Evolutionary conservation across 2,888 invertebrate genomes (phyloP), one percentile per base, ranked within the genome.

Genomic region (Hirtodrosophila duncani): DNA sequence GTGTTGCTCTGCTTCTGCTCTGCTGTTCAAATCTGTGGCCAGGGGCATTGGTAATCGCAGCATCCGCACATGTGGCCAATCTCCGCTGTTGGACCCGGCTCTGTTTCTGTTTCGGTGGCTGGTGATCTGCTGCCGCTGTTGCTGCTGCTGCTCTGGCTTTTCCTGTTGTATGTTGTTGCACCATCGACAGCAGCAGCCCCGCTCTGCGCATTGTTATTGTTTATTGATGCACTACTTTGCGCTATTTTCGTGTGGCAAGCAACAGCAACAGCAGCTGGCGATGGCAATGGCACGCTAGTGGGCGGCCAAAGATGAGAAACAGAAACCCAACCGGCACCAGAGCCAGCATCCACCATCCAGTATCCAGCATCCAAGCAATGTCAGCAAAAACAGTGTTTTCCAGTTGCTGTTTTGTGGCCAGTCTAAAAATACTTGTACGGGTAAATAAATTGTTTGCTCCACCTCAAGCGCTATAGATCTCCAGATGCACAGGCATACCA

Each of bases 151-250:
- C 41, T 44, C 50, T 33, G 37, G 38, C 45, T 65, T 63, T 75
- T 72, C 63, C 67, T 67, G 67, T 63, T 67, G n/a, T n/a, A n/a
- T n/a, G n/a, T 57, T 52, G 50, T 18, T 20, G 3, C 45, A 18
- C 23, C 30, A 43, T 18, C 34, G 13, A 2, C 36, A 21, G 14
- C 45, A 41, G 10, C 43, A 30, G 10, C 26, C 45, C 29, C 11
- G 37, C 20, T 29, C 39, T 43, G 67, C 64, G 62, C 69, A 69
- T 75, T 75, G 75, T 79, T 75, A 75, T 75, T 75, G 79, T 75
- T 75, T 75, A 75, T 75, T 75, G 75, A 79, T 75, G 75, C 77
- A 75, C 75, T 79, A 75, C 75, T 75, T 75, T 79, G 77, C 75
- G 72, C 79, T 72, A 75, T 78, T 75, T 75, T 75, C 63, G 71